phyloP scores from a whole-genome alignment of 1,140 invertebrate species.

The Pseudobourletiella spinata region DNA sequence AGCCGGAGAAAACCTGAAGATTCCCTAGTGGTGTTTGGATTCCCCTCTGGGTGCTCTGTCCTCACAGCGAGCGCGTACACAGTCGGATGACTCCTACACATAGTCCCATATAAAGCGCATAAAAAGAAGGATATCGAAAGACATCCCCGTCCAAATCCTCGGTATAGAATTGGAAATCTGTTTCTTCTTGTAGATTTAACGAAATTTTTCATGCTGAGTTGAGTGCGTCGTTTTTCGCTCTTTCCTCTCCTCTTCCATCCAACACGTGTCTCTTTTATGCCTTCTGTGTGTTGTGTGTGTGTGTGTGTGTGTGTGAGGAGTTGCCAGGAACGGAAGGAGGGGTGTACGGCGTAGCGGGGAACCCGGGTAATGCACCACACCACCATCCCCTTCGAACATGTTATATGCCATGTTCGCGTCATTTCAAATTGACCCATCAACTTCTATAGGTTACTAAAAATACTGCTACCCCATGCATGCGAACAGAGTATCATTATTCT shows the following conservation, averaged over 20 bases:
- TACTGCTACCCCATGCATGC: background rate
- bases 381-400: background rate
- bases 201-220: constrained; percentile 23
- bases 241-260: background rate
- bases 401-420: background rate
- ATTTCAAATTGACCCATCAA: constrained; percentile 7
- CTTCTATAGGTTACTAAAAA: constrained; percentile 2
- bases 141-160: background rate
- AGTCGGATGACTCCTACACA: background rate
- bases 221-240: background rate
- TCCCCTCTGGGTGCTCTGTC: constrained; percentile 8
- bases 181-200: constrained; percentile 14
- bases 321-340: background rate
- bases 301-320: no score
- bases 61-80: background rate
- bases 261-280: constrained; percentile 2
- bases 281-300: background rate
- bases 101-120: background rate
- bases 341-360: background rate
- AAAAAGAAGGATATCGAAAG: background rate
- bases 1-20: constrained; percentile 12
- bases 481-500: no score
- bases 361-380: background rate
- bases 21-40: constrained; percentile 7
- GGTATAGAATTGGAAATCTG: constrained; percentile 10